Base-by-base conservation (phyloP, 2,797 vertebrate species). In the Clarias laeviceps region DNA sequence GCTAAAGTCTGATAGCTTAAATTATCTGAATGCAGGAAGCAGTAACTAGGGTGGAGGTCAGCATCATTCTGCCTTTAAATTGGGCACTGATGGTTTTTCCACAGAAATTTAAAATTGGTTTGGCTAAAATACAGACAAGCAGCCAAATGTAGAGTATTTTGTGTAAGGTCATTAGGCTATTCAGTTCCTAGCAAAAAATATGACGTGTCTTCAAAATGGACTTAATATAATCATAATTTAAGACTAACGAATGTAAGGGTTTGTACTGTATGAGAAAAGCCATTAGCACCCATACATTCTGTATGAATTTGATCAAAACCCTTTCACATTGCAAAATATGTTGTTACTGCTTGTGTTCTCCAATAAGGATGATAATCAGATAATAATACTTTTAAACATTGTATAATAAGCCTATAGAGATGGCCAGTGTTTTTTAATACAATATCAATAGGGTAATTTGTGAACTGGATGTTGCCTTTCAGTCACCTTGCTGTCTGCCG, bases 1-100 rank as follows among this genome's bases (percentile, higher is more conserved):
- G 29, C 17, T 65, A 50, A n/a, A 80, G 37, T 20, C 37, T 50
- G 37, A 65, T 14, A 18, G 17, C n/a, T 27, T 80, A 45, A 80
- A 64, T 14, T 24, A 80, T 61, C 14, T 65, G 59, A 80, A 80
- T 80, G 61, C 24, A 65, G 45, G 40, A 64, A 80, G 64, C 77
- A 64, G 14, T 45, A 45, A n/a, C 14, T 61, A 65, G 57, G 24
- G 15, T 5, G 29, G 40, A 65, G 37, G 78, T 80, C 78, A 29
- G 29, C 32, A 80, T 45, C 40, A 80, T 50, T 65, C 61, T 78
- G 12, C 57, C 12, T 78, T 50, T 34, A n/a, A 34, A 15, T 37
- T 61, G 65, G 29, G 15, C 61, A 50, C 0, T 50, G 17, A 80
- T 65, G n/a, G 18, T 65, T 45, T 29, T 45, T 64, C 78, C 34